phyloP scores from a whole-genome alignment of 2,888 invertebrate genomes.

The Atherix ibis region DNA sequence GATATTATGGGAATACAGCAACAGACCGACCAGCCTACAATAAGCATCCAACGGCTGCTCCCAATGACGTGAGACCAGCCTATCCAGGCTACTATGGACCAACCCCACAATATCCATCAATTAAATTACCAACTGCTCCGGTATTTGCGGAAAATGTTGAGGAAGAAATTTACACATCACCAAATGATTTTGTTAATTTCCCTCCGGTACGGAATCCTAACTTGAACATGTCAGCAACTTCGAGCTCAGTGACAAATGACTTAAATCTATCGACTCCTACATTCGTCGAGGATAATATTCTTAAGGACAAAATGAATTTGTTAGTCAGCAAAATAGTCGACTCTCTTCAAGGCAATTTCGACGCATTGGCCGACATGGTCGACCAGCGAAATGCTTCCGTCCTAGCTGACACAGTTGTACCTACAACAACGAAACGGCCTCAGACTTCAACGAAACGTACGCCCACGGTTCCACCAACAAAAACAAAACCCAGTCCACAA shows the following conservation, averaged over 20 bases:
- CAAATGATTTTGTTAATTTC: slow-evolving; percentile 61
- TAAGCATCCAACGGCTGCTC: slow-evolving; percentile 16
- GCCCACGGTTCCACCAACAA: slow-evolving; percentile 14
- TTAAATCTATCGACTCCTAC: slow-evolving; percentile 60
- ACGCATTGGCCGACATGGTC: slow-evolving; percentile 63
- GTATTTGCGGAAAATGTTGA: slow-evolving; percentile 5
- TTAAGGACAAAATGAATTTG: slow-evolving; percentile 64
- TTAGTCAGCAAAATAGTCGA: slow-evolving; percentile 73
- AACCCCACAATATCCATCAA: slow-evolving; percentile 26
- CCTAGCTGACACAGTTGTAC: slow-evolving; percentile 3
- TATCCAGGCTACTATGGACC: slow-evolving; percentile 29
- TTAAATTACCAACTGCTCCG: slow-evolving; percentile 22
- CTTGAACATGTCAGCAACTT: slow-evolving; percentile 47
- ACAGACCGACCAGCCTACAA: slow-evolving; percentile 12
- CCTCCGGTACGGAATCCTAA: slow-evolving; percentile 75
- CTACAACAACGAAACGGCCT: slow-evolving; percentile 8
- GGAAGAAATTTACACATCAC: slow-evolving; percentile 45
- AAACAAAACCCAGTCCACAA: slow-evolving; percentile 13
- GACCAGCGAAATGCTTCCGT: slow-evolving; percentile 35
- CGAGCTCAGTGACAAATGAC: slow-evolving; percentile 38
- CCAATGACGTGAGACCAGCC: slow-evolving; percentile 22
- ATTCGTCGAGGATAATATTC: slow-evolving; percentile 57
- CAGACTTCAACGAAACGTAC: slow-evolving; percentile 10
- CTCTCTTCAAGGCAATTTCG: slow-evolving; percentile 67
- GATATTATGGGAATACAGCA: slow-evolving; percentile 22